Evolutionary conservation across 1,140 invertebrate genomes (phyloP), one percentile per base, ranked within the genome.

Genomic region (Eciton burchellii): DNA sequence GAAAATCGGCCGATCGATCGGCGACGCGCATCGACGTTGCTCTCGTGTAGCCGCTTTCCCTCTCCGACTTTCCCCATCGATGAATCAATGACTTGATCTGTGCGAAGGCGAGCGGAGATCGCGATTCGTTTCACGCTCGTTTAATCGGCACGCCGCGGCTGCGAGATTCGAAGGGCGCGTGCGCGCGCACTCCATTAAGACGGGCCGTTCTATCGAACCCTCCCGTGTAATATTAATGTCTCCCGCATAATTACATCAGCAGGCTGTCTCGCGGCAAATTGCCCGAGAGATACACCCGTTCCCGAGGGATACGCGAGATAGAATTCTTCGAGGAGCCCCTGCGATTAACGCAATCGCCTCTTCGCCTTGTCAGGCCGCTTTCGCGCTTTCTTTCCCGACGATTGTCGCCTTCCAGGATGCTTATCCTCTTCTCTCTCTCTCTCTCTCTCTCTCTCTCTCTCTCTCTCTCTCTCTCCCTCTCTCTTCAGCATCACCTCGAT

Each of bases 171-270:
- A 35, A 24, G 21, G 21, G 29, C 26, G 63, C 62, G 41, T 45
- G 57, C 72, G 35, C 26, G 35, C 21, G 14, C 14, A 16, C 70
- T 79, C 49, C 49, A 79, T 79, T 79, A 79, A 68, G 74, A 21
- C 12, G 52, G 63, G 74, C 52, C 74, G 63, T 49, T 35, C 35
- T 79, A 63, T 70, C 74, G 43, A 79, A 79, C 63, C 74, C 74
- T 56, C 41, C 41, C 24, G 21, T 35, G 35, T 68, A 56, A 70
- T 79, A 79, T 79, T 79, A 70, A 79, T 70, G 49, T 56, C 74
- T 68, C 26, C 49, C 26, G 35, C 29, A n/a, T 45, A 79, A 79
- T 79, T 79, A 43, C 49, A 45, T 79, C 70, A 68, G 66, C 60
- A 14, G 54, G 29, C 47, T 41, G 45, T 47, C 41, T 11, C 24